Conservation (phyloP, 2,888 invertebrate species). For the Dascillus cervinus region DNA sequence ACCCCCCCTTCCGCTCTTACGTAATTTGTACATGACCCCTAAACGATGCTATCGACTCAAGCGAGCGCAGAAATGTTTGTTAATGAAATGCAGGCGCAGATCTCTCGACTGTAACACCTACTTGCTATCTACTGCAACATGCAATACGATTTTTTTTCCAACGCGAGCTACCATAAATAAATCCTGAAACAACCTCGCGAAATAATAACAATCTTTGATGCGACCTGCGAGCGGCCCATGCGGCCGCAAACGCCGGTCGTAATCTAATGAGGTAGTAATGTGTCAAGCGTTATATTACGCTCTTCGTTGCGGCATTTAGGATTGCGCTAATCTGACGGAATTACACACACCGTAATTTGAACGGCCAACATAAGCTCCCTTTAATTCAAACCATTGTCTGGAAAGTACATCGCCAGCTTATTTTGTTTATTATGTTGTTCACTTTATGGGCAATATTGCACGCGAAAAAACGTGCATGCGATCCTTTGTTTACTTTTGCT, state of each 20-base stretch:
- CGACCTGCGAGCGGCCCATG: neutral
- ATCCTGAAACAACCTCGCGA: neutral
- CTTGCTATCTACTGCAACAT: conserved; percentile 13
- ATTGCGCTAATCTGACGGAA: conserved; percentile 43
- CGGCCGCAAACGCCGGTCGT: conserved; percentile 12
- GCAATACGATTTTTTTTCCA: conserved; percentile 12
- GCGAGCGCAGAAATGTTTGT: conserved; percentile 18
- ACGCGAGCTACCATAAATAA: too few species aligned
- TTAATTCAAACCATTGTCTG: conserved; percentile 40
- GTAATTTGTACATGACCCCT: too few species aligned
- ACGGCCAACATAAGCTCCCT: conserved; percentile 34
- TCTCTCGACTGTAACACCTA: conserved; percentile 17
- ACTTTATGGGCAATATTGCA: too few species aligned
- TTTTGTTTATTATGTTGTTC: neutral
- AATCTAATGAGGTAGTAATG: conserved; percentile 43
- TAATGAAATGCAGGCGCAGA: conserved; percentile 19
- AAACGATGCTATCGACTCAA: conserved; percentile 17
- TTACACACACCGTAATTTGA: conserved; percentile 41
- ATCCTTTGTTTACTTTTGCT: too few species aligned
- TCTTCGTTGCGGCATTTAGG: conserved; percentile 39
- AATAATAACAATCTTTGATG: too few species aligned
- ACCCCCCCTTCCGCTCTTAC: too few species aligned
- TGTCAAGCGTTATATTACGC: conserved; percentile 40
- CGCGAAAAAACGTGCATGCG: too few species aligned
- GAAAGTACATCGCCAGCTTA: conserved; percentile 26